Base-by-base conservation (phyloP, 2,797 vertebrate species). In the Pseudotriccus pelzelni region DNA sequence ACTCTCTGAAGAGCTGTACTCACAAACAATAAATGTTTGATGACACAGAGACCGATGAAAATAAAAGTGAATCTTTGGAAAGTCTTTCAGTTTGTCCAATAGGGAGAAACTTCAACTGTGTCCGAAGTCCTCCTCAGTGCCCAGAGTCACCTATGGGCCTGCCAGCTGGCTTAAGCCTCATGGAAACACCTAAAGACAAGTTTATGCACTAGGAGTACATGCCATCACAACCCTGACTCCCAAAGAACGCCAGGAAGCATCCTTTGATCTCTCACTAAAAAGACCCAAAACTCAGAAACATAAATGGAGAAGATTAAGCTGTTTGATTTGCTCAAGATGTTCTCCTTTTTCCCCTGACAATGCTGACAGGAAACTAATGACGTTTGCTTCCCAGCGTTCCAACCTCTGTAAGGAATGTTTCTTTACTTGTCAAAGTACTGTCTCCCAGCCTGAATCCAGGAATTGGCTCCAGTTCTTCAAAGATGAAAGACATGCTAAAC, bases 201-300 rank as follows among this genome's bases (percentile, higher is more conserved):
- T 39, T 62, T 46, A 47, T 27, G n/a, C 32, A 52, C 50, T 53
- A 80, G 14, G 3, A 66, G 16, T 10, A n/a, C 10, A 49, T 34
- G 50, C 24, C 59, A 83, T 17, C 22, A 39, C 41, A 88, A 77
- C 28, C n/a, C 18, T 39, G 68, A 59, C 52, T 91, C n/a, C 53
- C 34, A n/a, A 75, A 73, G 36, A 84, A 79, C 12, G 18, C 21
- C 64, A 89, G 36, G 32, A 77, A 86, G n/a, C 22, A 28, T 59
- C 44, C 66, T 96, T 94, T 96, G 68, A 96, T 84, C 77, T 78
- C 69, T 91, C 79, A 87, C 84, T 87, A 60, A 77, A 80, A 73
- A 60, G 59, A 11, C 2, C 10, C 67, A 64, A 86, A 64, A 62
- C 14, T 12, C 28, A 75, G 58, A 84, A 86, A 19, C 47, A 60